Percentiles rank a stretch among this genome's conserved stretches.
phyloP scores from a whole-genome alignment of 1,140 invertebrate genomes.

The Onthophagus taurus region DNA sequence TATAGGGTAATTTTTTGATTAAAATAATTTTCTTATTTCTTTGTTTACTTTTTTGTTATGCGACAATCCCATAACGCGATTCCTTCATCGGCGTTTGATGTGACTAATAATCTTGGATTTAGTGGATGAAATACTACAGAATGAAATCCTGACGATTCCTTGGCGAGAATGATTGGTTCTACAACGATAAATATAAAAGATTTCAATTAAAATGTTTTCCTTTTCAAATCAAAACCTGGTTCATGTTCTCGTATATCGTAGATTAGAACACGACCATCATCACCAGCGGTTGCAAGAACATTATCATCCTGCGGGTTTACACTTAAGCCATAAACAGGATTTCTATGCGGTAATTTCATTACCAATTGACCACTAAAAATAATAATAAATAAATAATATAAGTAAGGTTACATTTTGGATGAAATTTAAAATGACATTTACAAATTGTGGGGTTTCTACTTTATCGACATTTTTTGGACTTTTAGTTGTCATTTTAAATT shows the following conservation, averaged over 20 bases:
- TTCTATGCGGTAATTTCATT: conserved; percentile 72
- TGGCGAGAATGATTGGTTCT: conserved; percentile 57
- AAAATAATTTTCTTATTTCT: conserved; percentile 3
- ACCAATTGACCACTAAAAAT: conserved; percentile 53
- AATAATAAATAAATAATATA: not conserved
- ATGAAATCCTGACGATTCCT: conserved; percentile 68
- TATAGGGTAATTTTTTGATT: not conserved
- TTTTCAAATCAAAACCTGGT: conserved; percentile 3
- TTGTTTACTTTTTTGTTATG: conserved; percentile 63
- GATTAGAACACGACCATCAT: conserved; percentile 78
- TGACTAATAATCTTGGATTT: conserved; percentile 70
- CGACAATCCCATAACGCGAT: conserved; percentile 82
- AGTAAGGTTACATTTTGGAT: not conserved
- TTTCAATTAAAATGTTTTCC: not conserved
- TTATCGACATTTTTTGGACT: no score
- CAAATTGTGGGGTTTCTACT: no score
- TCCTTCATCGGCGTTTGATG: conserved; percentile 83
- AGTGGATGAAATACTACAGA: conserved; percentile 84
- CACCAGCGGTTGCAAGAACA: conserved; percentile 80
- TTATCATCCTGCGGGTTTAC: conserved; percentile 75
- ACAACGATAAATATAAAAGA: conserved; percentile 14
- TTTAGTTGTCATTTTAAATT: no score
- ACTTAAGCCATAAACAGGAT: conserved; percentile 81
- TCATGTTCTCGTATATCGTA: conserved; percentile 64
- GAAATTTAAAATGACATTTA: no score